Percentiles rank a stretch among this genome's conserved stretches.
phyloP scores from a whole-genome alignment of 2,888 invertebrate species.

The Caenorhabditis panamensis region DNA sequence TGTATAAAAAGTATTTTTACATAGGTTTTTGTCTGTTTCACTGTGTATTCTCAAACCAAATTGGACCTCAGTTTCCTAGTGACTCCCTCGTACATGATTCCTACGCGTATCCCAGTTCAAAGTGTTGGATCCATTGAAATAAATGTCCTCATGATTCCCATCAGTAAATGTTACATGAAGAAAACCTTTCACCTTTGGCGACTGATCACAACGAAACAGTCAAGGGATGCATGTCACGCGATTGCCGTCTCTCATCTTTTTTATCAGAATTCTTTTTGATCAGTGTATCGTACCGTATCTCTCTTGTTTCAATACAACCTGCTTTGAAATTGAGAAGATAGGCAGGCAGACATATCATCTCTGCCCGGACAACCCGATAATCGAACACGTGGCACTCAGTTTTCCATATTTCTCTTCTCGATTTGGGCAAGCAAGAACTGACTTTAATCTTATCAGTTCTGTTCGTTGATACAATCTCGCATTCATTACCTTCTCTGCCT shows the following conservation, averaged over 20 bases:
- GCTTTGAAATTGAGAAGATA: conserved; percentile 43
- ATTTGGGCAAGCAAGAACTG: conserved; percentile 12
- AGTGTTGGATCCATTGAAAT: conserved; percentile 4
- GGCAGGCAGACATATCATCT: conserved; percentile 29
- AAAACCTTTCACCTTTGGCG: background rate
- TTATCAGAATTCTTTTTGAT: conserved; percentile 25
- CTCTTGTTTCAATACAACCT: conserved; percentile 12
- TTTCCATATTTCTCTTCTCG: conserved; percentile 7
- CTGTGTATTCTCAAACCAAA: background rate
- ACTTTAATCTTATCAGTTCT: conserved; percentile 58
- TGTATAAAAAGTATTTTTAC: conserved; percentile 14
- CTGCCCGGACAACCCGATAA: conserved; percentile 30
- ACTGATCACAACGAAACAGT: background rate
- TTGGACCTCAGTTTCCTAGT: background rate
- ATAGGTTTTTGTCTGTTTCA: background rate
- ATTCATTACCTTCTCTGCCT: conserved; percentile 39
- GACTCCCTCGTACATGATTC: conserved; percentile 3
- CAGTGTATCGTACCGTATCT: conserved; percentile 20
- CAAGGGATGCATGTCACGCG: conserved; percentile 14
- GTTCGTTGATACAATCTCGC: conserved; percentile 56
- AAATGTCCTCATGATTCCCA: background rate
- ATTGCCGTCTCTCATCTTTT: conserved; percentile 4
- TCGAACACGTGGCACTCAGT: conserved; percentile 48
- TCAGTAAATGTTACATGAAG: background rate
- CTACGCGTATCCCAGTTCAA: conserved; percentile 43